Evolutionary conservation across 2,888 invertebrate species (phyloP), one percentile per base, ranked within the genome.

Genomic region (Lithophane semibrunnea): DNA sequence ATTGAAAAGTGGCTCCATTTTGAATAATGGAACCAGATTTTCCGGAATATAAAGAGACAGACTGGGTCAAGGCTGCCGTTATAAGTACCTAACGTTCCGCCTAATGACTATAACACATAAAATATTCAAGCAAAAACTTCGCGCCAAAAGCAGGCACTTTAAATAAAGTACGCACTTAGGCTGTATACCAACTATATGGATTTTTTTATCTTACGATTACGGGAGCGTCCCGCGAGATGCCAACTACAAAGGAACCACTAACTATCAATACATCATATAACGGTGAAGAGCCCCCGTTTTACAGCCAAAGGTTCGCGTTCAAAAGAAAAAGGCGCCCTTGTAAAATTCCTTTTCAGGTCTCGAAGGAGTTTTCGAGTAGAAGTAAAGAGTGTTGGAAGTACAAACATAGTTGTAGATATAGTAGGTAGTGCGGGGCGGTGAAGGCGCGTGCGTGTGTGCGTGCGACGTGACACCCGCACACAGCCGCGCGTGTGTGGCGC

Each of bases 281-380:
- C 92, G 90, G 92, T 90, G 93, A 93, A 93, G 92, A 93, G 92
- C 91, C 86, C 88, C 86, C 90, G 89, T 94, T 94, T 95, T 93
- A 94, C 94, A 93, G 88, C 90, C 91, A 91, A 94, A 94, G 93
- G 94, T 94, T 86, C 88, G 79, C 74, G 63, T 94, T 94, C 92
- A 94, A 95, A 95, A 94, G 94, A 93, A 94, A 88, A 94, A 93
- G 90, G 90, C 92, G 94, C 94, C 94, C 95, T 95, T 95, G 94
- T 94, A 93, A 96, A 95, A 94, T 93, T 94, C 92, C 80, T 94
- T 95, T 95, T 94, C 94, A 94, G 94, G 94, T 95, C 96, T 95
- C 95, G 74, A 86, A 93, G 95, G 95, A 95, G 93, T 94, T 94
- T 92, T 90, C 86, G 81, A 88, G 89, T 88, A 82, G 82, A 88